Evolutionary conservation across 53 echinoderm and acorn worm genomes (phyloP).

Genomic region (Astropecten irregularis): DNA sequence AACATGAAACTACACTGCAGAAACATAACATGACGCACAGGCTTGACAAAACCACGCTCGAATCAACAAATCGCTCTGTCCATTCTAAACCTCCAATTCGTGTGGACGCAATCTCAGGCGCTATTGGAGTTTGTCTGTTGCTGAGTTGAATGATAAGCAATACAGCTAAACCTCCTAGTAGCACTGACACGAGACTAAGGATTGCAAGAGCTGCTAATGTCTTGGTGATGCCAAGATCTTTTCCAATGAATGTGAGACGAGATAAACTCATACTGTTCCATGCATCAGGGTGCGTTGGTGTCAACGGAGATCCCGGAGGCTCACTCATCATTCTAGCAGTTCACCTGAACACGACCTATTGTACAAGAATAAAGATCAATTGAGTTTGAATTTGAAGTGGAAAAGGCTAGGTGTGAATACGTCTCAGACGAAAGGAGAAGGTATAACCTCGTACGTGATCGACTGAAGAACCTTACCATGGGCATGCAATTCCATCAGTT

Average conservation of each 20-base stretch:
- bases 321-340: conserved; percentile 20
- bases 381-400: too few species aligned
- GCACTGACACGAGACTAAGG: conserved; percentile 73
- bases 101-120: conserved; percentile 18
- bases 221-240: conserved; percentile 74
- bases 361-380: too few species aligned
- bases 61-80: conserved; percentile 71
- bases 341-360: not conserved
- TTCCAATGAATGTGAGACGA: conserved; percentile 58
- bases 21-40: conserved; percentile 86
- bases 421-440: too few species aligned
- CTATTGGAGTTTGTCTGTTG: conserved; percentile 59
- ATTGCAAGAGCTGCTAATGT: conserved; percentile 77
- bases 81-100: conserved; percentile 61
- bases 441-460: too few species aligned
- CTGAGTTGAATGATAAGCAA: conserved; percentile 77
- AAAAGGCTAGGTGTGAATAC: too few species aligned
- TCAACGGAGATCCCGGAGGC: conserved; percentile 18
- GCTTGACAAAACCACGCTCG: conserved; percentile 79
- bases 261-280: conserved; percentile 61
- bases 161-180: conserved; percentile 70
- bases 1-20: conserved; percentile 82
- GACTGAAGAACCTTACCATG: too few species aligned
- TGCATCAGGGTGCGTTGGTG: not conserved
- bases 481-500: too few species aligned